Evolutionary conservation across 2,113 vertebrate genomes (phyloP), one percentile per base, ranked within the genome.

Genomic region (Tachysurus vachellii): DNA sequence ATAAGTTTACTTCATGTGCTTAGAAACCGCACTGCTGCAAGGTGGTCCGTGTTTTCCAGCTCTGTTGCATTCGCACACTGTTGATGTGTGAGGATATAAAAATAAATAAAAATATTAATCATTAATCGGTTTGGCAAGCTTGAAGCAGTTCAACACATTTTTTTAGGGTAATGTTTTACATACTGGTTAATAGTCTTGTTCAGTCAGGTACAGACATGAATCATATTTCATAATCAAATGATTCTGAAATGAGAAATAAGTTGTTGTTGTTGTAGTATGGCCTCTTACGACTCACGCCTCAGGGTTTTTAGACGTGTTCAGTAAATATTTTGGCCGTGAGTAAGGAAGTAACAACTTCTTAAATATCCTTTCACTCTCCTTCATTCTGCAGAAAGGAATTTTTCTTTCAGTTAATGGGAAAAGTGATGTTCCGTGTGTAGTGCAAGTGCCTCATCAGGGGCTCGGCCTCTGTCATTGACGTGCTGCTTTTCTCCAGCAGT

Each of bases 401-500:
- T 84, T 84, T 82, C 36, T 42, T 81, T 62, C 53, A 82, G 76
- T 31, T 86, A 88, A 90, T 86, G 82, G 79, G 57, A 42, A 70
- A 90, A 88, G 66, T 73, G 64, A 56, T 2, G 14, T 28, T 21
- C 1, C n/a, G 26, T 61, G 47, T 57, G 12, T 56, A 84, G 26
- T 66, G n/a, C 59, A 62, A 88, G 66, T 62, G 70, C 71, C 85
- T 86, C 80, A 84, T 85, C 81, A 82, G 83, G 79, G 79, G 81
- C 53, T 59, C n/a, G 56, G 80, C 81, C 57, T 59, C 44, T 75
- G 57, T 81, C 62, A 84, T 84, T 86, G 75, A 86, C 86, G 66
- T 85, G 73, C 66, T 88, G 86, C 83, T 83, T 47, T 85, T 89
- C 44, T 88, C 80, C 44, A 56, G 66, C 50, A 86, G 57, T 31